Conservation (phyloP, 2,888 invertebrate species). For the Onchidella celtica region DNA sequence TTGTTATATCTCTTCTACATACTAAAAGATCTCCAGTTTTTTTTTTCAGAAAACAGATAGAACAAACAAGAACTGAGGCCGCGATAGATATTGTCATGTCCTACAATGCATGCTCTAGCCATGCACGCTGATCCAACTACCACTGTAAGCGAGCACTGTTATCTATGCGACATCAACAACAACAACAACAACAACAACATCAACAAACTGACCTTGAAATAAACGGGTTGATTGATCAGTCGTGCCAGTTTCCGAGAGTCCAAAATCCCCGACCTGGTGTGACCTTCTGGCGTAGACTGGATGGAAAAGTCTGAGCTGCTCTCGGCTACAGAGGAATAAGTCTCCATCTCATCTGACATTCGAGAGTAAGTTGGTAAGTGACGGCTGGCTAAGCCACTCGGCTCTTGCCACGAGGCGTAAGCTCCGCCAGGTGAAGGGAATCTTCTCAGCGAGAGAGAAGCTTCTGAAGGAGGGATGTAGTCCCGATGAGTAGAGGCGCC, state of each 20-base stretch:
- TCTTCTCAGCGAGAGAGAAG: background rate
- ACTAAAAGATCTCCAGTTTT: too few relatives aligned
- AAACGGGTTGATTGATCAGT: slow-evolving; percentile 66
- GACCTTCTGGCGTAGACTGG: slow-evolving; percentile 52
- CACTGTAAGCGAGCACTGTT: too few relatives aligned
- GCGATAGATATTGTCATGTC: too few relatives aligned
- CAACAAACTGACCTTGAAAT: slow-evolving; percentile 61
- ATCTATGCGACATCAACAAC: too few relatives aligned
- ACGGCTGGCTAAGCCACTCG: too few relatives aligned
- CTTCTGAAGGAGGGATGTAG: background rate
- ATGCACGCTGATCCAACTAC: too few relatives aligned
- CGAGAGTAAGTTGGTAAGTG: background rate
- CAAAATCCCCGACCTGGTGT: slow-evolving; percentile 54
- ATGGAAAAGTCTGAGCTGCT: slow-evolving; percentile 51
- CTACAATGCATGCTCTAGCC: too few relatives aligned
- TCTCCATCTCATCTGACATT: slow-evolving; percentile 27
- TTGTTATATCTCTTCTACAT: too few relatives aligned
- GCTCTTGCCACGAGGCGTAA: background rate
- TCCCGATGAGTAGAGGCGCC: background rate
- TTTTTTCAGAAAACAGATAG: too few relatives aligned
- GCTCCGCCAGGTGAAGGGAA: background rate
- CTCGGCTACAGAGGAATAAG: slow-evolving; percentile 40
- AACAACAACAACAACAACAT: too few relatives aligned
- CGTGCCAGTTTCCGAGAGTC: slow-evolving; percentile 65
- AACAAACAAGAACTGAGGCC: too few relatives aligned